Conservation (phyloP, 2,888 invertebrate species). For the Mantis religiosa region DNA sequence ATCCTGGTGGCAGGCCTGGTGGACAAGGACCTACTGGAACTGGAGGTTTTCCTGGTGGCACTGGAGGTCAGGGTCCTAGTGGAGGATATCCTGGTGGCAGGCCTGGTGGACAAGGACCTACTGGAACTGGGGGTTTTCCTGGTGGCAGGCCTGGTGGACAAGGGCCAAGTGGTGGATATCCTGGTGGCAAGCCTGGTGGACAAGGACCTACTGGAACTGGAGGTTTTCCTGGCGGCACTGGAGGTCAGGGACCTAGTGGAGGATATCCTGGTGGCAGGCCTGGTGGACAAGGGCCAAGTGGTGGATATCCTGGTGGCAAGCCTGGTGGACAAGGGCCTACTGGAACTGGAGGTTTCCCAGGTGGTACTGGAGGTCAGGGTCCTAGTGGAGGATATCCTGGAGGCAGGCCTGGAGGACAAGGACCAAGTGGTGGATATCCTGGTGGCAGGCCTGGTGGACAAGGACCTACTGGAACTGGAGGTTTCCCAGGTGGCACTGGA, state of each 20-base stretch:
- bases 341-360: constrained; percentile 27
- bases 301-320: constrained; percentile 29
- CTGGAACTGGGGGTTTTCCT: constrained; percentile 27
- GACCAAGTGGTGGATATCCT: constrained; percentile 24
- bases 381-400: constrained; percentile 31
- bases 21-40: constrained; percentile 23
- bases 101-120: constrained; percentile 2
- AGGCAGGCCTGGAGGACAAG: constrained; percentile 33
- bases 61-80: constrained; percentile 8
- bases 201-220: constrained; percentile 3
- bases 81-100: background rate
- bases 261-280: constrained; percentile 28
- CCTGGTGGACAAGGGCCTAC: too few relatives aligned
- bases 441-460: constrained; percentile 26
- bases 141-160: constrained; percentile 31
- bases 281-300: constrained; percentile 31
- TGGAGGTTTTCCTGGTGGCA: background rate
- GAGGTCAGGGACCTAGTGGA: constrained; percentile 24
- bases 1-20: constrained; percentile 19
- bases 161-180: constrained; percentile 30
- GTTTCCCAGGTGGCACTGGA: constrained; percentile 26
- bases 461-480: constrained; percentile 20
- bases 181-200: constrained; percentile 24
- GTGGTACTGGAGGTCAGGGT: constrained; percentile 31
- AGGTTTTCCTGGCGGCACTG: constrained; percentile 17